Percentiles rank a stretch among this genome's conserved stretches.
Evolutionary conservation across 2,113 vertebrate species (phyloP).

Genomic region (Saimiri boliviensis): DNA sequence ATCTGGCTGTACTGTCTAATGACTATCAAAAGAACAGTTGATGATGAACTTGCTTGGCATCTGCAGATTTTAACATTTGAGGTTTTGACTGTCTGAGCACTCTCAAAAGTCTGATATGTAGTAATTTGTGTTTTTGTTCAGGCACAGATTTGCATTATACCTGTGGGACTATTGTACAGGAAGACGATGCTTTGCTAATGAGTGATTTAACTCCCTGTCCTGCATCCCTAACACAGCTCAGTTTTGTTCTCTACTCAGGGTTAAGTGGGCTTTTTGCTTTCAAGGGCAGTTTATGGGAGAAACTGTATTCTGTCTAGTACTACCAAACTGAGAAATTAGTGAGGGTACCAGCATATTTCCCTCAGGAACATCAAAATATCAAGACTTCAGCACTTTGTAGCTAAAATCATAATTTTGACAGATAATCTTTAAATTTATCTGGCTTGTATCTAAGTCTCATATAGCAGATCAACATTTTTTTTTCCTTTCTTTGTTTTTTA

Average conservation of each 20-base stretch:
- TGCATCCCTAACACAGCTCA: background rate
- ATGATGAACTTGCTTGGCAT: background rate
- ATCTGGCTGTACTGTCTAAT: background rate
- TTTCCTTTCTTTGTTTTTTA: no score
- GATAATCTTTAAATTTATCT: background rate
- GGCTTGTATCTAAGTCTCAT: background rate
- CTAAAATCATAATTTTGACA: background rate
- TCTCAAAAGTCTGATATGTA: background rate
- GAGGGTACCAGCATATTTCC: background rate
- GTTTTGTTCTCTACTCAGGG: background rate
- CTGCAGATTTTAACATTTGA: constrained; percentile 4
- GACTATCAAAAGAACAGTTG: background rate
- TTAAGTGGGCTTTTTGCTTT: constrained; percentile 18
- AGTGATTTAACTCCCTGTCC: background rate
- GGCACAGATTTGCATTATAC: background rate
- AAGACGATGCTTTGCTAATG: background rate
- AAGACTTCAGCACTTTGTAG: background rate
- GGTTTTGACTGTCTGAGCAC: background rate
- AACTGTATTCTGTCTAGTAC: constrained; percentile 13
- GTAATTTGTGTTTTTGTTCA: constrained; percentile 6
- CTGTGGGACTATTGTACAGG: background rate
- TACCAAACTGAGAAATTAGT: constrained; percentile 35
- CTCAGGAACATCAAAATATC: background rate
- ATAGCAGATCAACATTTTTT: background rate
- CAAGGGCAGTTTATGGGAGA: constrained; percentile 19